These are phyloP conservation scores for Myotis planiceps DNA, from an alignment of 2,797 vertebrate genomes.

Conservation along the genomic window DNA sequence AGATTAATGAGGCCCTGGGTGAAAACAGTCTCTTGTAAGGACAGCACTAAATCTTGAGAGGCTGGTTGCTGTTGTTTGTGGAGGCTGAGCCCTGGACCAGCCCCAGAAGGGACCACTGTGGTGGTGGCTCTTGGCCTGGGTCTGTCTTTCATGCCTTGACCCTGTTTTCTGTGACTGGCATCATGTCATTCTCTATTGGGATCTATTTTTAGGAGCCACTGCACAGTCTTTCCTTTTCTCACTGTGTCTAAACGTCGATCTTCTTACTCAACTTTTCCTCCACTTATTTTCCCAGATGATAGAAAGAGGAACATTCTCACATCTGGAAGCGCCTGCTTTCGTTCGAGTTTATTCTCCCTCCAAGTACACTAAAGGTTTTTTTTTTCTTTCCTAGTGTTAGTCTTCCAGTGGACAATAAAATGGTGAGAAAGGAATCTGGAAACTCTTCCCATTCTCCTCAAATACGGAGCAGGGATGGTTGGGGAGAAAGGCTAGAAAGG, in stretches of 20 bases:
- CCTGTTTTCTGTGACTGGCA: not conserved
- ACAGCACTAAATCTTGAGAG: constrained; percentile 68
- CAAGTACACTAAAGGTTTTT: not conserved
- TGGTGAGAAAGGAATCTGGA: not conserved
- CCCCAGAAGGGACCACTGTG: not conserved
- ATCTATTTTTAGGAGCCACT: constrained; percentile 9
- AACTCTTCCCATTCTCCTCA: not conserved
- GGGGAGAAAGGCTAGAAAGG: not conserved
- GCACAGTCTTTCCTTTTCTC: not conserved
- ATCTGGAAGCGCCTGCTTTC: constrained; percentile 11
- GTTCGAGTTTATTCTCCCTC: constrained; percentile 8
- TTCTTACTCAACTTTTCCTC: not conserved
- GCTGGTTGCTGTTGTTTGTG: constrained; percentile 53
- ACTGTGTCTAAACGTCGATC: constrained; percentile 26
- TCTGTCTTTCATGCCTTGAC: not conserved
- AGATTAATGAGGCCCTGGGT: constrained; percentile 75
- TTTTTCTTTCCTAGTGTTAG: not conserved
- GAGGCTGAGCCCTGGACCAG: not conserved
- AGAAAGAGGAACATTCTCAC: constrained; percentile 1
- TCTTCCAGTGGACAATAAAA: constrained; percentile 13
- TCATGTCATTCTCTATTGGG: not conserved
- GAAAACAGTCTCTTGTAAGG: constrained; percentile 67
- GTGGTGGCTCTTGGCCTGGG: not conserved
- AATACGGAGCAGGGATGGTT: not conserved
- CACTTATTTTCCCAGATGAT: not conserved